These are phyloP conservation scores for Cynodonichthys magdalenae DNA, from an alignment of 2,797 vertebrate species.

Conservation along the genomic window DNA sequence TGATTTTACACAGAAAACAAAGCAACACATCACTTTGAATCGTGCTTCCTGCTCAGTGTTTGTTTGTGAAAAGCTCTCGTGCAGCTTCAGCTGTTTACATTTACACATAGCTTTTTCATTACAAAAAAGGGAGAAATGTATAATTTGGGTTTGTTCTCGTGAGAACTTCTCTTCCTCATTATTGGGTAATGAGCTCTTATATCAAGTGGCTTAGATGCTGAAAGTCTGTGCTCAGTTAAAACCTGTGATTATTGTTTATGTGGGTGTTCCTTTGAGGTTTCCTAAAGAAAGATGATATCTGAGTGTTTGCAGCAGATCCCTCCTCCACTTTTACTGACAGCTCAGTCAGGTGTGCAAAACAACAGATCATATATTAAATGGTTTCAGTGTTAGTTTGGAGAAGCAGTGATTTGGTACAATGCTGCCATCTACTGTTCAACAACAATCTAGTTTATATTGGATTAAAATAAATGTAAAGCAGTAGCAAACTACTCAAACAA, in stretches of 20 bases:
- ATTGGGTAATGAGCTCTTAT: too few species aligned
- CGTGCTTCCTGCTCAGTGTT: slow-evolving; percentile 22
- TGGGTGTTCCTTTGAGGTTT: slow-evolving; percentile 67
- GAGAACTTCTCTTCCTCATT: not conserved
- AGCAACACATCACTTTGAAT: not conserved
- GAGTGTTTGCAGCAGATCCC: slow-evolving; percentile 40
- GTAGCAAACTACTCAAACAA: not conserved
- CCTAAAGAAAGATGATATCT: slow-evolving; percentile 65
- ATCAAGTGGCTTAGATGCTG: slow-evolving; percentile 14
- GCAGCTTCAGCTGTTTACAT: not conserved
- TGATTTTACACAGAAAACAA: not conserved
- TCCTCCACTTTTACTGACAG: slow-evolving; percentile 35
- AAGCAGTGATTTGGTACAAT: slow-evolving; percentile 16
- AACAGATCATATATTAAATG: not conserved
- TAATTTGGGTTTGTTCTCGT: not conserved
- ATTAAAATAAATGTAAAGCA: not conserved
- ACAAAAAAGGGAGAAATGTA: too few species aligned
- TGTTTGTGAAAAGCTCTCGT: not conserved
- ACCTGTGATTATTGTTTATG: slow-evolving; percentile 64
- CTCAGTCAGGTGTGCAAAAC: slow-evolving; percentile 15
- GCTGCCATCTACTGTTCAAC: slow-evolving; percentile 70
- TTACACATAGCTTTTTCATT: not conserved
- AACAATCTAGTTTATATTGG: not conserved
- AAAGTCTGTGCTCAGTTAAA: slow-evolving; percentile 59
- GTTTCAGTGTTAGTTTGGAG: not conserved